These are phyloP conservation scores for Gadus macrocephalus DNA, from an alignment of 2,113 vertebrate species.

Conservation along the genomic window DNA sequence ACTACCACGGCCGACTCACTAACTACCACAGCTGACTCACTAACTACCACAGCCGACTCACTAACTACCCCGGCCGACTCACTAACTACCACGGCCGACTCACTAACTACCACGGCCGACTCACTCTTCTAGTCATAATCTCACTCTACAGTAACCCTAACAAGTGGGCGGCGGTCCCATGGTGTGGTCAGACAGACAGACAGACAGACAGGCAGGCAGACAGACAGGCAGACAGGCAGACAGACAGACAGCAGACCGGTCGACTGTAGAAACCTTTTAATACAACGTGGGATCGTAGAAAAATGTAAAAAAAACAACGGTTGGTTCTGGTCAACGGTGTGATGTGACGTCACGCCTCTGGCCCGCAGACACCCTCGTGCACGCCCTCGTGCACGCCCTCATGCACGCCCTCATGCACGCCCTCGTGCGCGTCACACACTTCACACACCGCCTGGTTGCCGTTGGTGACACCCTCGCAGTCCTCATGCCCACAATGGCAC, in stretches of 20 bases:
- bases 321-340: not conserved
- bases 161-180: too few relatives aligned
- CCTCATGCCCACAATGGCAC: constrained; percentile 77
- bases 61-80: too few relatives aligned
- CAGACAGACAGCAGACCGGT: not conserved
- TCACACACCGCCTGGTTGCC: constrained; percentile 48
- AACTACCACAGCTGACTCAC: too few relatives aligned
- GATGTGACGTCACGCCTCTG: constrained; percentile 88
- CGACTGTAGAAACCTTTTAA: not conserved
- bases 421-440: not conserved
- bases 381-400: not conserved
- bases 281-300: not conserved
- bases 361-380: constrained; percentile 72
- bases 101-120: too few relatives aligned
- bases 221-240: too few relatives aligned
- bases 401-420: not conserved
- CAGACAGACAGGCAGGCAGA: too few relatives aligned
- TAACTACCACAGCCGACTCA: too few relatives aligned
- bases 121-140: too few relatives aligned
- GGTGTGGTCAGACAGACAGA: too few relatives aligned
- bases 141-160: too few relatives aligned
- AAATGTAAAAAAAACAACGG: not conserved
- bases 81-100: too few relatives aligned
- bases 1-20: too few relatives aligned
- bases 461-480: constrained; percentile 72